phyloP scores from a whole-genome alignment of 2,888 invertebrate species.

The Parnassius glacialis region DNA sequence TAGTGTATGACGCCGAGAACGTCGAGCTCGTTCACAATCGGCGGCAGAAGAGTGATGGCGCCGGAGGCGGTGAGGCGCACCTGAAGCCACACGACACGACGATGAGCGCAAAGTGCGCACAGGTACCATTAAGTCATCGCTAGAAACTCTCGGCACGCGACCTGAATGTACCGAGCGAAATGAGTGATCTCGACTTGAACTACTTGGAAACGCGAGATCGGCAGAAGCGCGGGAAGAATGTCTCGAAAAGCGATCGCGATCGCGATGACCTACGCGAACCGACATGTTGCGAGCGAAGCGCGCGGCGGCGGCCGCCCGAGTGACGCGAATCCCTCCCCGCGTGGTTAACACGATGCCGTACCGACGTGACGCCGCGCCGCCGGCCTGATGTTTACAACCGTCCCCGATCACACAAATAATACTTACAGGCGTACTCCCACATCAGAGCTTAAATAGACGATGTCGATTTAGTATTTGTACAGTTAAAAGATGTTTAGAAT shows the following conservation, averaged over 20 bases:
- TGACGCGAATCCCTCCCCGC: slow-evolving; percentile 52
- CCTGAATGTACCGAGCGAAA: slow-evolving; percentile 74
- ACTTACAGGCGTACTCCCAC: slow-evolving; percentile 64
- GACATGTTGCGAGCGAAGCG: slow-evolving; percentile 76
- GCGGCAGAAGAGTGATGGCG: slow-evolving; percentile 76
- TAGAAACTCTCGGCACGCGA: slow-evolving; percentile 69
- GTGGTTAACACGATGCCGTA: slow-evolving; percentile 32
- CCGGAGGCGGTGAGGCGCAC: slow-evolving; percentile 72
- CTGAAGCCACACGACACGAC: slow-evolving; percentile 70
- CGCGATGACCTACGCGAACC: slow-evolving; percentile 73
- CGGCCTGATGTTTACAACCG: slow-evolving; percentile 68
- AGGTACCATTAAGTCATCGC: slow-evolving; percentile 76
- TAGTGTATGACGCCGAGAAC: slow-evolving; percentile 69
- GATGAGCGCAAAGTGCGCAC: slow-evolving; percentile 74
- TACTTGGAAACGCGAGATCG: slow-evolving; percentile 67
- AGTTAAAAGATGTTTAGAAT: slow-evolving; percentile 58
- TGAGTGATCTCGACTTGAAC: slow-evolving; percentile 69
- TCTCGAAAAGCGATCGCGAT: slow-evolving; percentile 73
- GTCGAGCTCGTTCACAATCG: slow-evolving; percentile 73
- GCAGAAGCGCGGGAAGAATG: slow-evolving; percentile 78
- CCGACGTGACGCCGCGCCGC: slow-evolving; percentile 53
- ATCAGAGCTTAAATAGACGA: slow-evolving; percentile 53
- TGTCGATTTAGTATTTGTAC: slow-evolving; percentile 56
- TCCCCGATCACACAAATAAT: slow-evolving; percentile 48
- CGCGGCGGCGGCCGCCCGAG: slow-evolving; percentile 76